These are phyloP conservation scores for Pygocentrus nattereri DNA, from an alignment of 2,797 vertebrate species.

Conservation along the genomic window DNA sequence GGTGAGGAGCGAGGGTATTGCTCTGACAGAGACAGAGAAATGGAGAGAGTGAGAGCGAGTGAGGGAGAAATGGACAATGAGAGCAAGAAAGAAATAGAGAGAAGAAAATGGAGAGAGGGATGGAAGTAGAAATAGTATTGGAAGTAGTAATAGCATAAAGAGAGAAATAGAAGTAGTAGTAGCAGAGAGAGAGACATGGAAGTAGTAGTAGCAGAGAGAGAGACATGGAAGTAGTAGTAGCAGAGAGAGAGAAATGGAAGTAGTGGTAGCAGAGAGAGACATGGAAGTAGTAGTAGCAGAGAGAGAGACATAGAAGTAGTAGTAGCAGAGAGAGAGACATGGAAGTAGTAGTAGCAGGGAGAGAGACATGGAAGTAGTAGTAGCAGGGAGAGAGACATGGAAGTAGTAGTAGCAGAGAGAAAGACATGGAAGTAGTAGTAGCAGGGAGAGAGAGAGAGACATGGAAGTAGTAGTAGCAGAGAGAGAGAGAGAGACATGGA, in stretches of 20 bases:
- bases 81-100: not conserved
- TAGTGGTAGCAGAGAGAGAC: not conserved
- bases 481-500: not conserved
- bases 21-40: not conserved
- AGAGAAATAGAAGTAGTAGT: not conserved
- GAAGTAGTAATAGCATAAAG: conserved; percentile 10
- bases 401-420: too few species aligned
- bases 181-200: conserved; percentile 2
- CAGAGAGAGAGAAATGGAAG: not conserved
- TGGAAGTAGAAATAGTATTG: conserved; percentile 15
- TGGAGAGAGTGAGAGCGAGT: not conserved
- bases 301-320: not conserved
- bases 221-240: not conserved
- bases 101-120: not conserved
- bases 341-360: not conserved
- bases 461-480: not conserved
- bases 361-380: not conserved
- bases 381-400: not conserved
- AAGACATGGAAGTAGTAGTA: too few species aligned
- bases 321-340: not conserved
- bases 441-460: not conserved
- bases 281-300: not conserved
- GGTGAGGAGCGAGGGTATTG: conserved; percentile 5
- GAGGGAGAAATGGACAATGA: not conserved
- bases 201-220: not conserved